Conservation (phyloP, 2,888 invertebrate genomes). For the Mythimna vitellina region DNA sequence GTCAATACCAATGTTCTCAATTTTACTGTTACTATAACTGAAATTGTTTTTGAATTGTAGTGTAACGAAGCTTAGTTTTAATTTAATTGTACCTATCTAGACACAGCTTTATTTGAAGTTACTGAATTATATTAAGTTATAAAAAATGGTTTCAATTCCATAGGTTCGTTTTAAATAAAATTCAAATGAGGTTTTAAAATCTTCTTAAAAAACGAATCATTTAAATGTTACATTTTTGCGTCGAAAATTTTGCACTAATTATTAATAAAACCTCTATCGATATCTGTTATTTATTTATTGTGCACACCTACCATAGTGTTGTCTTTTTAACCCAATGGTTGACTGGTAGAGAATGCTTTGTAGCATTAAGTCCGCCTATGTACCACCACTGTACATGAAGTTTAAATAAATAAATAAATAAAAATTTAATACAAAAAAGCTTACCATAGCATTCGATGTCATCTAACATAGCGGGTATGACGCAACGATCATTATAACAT, state of each 20-base stretch:
- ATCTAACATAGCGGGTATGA: conserved; percentile 64
- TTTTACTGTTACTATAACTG: conserved; percentile 13
- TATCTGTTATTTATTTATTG: no score
- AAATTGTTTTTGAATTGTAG: conserved; percentile 8
- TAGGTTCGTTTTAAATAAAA: background rate
- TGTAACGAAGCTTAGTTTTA: background rate
- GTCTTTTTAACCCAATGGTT: no score
- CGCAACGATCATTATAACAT: conserved; percentile 73
- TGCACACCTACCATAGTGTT: no score
- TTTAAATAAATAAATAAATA: no score
- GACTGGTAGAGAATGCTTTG: no score
- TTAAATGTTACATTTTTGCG: background rate
- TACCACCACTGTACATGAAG: no score
- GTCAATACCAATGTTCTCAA: conserved; percentile 31
- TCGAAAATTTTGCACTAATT: background rate
- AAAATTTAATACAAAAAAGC: conserved; percentile 55
- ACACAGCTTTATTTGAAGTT: background rate
- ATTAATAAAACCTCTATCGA: no score
- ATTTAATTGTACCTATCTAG: conserved; percentile 2
- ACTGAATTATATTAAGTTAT: background rate
- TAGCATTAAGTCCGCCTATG: no score
- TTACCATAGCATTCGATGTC: conserved; percentile 68
- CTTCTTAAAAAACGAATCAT: background rate
- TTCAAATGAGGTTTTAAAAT: background rate
- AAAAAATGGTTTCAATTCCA: background rate